Evolutionary conservation across 2,113 vertebrate genomes (phyloP).

Genomic region (Donacobius atricapilla): DNA sequence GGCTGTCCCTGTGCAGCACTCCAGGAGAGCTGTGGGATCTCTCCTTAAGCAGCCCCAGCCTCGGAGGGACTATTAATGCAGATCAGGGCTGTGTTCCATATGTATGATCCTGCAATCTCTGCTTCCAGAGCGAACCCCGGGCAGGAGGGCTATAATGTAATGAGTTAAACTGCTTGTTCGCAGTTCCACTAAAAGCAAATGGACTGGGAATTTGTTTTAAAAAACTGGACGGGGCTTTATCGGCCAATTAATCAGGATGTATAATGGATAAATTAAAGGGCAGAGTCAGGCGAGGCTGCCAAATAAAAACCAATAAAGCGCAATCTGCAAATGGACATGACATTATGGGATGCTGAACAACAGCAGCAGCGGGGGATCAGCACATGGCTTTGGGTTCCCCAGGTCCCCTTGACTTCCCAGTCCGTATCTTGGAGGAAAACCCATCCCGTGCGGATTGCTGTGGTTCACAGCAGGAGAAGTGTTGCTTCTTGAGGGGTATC

Average conservation of each 20-base stretch:
- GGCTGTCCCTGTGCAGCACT: not conserved
- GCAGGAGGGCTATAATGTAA: not conserved
- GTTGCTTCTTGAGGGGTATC: not conserved
- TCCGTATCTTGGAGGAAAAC: not conserved
- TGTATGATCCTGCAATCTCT: slow-evolving; percentile 8
- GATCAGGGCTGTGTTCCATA: slow-evolving; percentile 4
- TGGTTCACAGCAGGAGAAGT: fast-evolving
- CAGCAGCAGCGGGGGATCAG: not conserved
- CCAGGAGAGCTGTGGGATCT: not conserved
- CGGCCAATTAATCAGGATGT: slow-evolving; percentile 66
- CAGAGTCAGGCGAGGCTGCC: slow-evolving; percentile 50
- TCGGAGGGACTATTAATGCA: not conserved
- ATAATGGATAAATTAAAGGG: slow-evolving; percentile 70
- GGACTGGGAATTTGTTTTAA: slow-evolving; percentile 63
- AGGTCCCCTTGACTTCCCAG: not conserved
- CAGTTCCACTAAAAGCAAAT: slow-evolving; percentile 59
- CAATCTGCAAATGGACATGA: slow-evolving; percentile 47
- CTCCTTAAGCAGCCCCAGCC: not conserved
- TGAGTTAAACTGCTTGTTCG: slow-evolving; percentile 30
- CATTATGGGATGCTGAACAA: slow-evolving; percentile 27
- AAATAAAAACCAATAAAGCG: slow-evolving; percentile 63
- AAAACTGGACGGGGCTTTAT: slow-evolving; percentile 61
- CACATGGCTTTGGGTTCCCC: not conserved
- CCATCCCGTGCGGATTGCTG: not conserved
- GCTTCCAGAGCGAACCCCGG: not conserved